These are phyloP conservation scores for Paramisgurnus dabryanus DNA, from an alignment of 2,113 vertebrate genomes.

Conservation along the genomic window DNA sequence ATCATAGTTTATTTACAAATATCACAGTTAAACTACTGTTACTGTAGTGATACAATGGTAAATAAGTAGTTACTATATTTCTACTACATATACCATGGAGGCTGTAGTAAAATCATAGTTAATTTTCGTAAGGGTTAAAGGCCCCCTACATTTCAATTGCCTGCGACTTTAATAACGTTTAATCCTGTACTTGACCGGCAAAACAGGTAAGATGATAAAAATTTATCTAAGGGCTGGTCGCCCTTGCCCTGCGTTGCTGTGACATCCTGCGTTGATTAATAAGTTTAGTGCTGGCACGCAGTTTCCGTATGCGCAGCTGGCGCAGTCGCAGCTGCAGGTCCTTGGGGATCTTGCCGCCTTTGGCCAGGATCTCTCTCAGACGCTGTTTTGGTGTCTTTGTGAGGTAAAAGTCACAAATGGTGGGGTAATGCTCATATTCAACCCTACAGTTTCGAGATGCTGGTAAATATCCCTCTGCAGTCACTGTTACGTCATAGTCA, in stretches of 20 bases:
- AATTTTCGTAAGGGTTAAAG: not conserved
- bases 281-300: slow-evolving; percentile 59
- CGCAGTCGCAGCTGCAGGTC: slow-evolving; percentile 63
- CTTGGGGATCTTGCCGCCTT: slow-evolving; percentile 78
- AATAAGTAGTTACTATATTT: no score
- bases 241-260: slow-evolving; percentile 16
- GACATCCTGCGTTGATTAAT: slow-evolving; percentile 53
- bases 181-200: slow-evolving; percentile 2
- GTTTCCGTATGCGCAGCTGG: slow-evolving; percentile 62
- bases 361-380: slow-evolving; percentile 80
- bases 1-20: no score
- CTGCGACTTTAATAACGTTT: not conserved
- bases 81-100: no score
- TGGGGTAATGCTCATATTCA: slow-evolving; percentile 87
- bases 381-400: slow-evolving; percentile 83
- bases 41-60: no score
- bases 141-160: not conserved
- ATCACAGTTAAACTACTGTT: no score
- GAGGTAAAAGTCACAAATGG: slow-evolving; percentile 87
- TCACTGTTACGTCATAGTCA: slow-evolving; percentile 82
- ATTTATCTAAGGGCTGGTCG: not conserved
- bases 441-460: slow-evolving; percentile 83
- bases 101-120: no score
- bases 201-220: slow-evolving; percentile 27
- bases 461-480: slow-evolving; percentile 81